Conservation (phyloP, 2,797 vertebrate genomes). For the Adrianichthys oophorus region DNA sequence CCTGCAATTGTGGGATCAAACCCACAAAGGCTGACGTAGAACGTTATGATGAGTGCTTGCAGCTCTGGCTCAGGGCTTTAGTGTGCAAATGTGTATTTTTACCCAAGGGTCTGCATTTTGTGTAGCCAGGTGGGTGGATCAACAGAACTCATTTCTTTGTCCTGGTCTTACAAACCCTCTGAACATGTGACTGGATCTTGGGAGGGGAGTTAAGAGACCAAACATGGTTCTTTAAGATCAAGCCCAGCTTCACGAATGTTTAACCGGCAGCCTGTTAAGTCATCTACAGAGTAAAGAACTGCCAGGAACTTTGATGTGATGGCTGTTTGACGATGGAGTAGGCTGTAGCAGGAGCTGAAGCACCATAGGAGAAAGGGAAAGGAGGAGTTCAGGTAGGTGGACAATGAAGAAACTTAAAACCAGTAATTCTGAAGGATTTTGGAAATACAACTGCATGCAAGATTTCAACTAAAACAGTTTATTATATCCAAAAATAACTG, state of each 20-base stretch:
- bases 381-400: constrained; percentile 57
- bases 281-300: constrained; percentile 21
- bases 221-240: constrained; percentile 39
- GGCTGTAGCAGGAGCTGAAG: constrained; percentile 40
- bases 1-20: constrained; percentile 68
- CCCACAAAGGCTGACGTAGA: constrained; percentile 65
- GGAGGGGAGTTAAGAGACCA: constrained; percentile 22
- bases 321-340: constrained; percentile 36
- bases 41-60: constrained; percentile 72
- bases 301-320: constrained; percentile 53
- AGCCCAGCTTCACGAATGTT: constrained; percentile 42
- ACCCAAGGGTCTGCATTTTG: constrained; percentile 31
- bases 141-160: constrained; percentile 41
- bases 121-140: constrained; percentile 55
- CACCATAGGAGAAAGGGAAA: constrained; percentile 24
- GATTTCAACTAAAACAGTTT: too few species aligned
- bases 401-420: constrained; percentile 52
- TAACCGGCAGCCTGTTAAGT: constrained; percentile 32
- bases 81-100: constrained; percentile 34
- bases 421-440: too few species aligned
- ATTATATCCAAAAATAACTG: too few species aligned
- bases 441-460: too few species aligned
- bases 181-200: constrained; percentile 22
- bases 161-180: constrained; percentile 25
- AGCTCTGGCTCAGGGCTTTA: constrained; percentile 43